Evolutionary conservation across 2,888 invertebrate genomes (phyloP), one percentile per base, ranked within the genome.

Genomic region (Eristalinus sepulchralis): DNA sequence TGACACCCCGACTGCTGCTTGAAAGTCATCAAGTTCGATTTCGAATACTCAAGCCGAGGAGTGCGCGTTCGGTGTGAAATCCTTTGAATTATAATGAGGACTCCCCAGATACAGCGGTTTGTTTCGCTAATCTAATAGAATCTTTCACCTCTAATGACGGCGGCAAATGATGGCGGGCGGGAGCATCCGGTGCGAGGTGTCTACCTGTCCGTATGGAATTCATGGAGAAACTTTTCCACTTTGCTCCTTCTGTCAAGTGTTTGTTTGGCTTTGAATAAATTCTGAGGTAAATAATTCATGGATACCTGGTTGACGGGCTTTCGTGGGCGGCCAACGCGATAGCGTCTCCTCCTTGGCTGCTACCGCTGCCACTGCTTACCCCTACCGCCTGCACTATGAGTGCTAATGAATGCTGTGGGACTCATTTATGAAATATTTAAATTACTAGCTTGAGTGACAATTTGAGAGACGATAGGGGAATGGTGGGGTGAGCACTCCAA

Each of bases 251-350:
- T 53, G 47, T 36, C 24, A 60, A 66, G 64, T 75, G 59, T 70
- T 70, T 67, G 34, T 63, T 77, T 73, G 59, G 53, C 27, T 76
- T 67, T 85, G 85, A 82, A 85, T 85, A 82, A 85, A 82, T 85
- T 82, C 55, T 55, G 20, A 17, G 31, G 63, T 77, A 66, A 73
- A 73, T 73, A 82, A 85, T 85, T 85, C 82, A 85, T 82, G 82
- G 72, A 64, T 82, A 64, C 59, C 64, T 67, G 68, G 24, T 24
- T 57, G 57, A 57, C 57, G 13, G 57, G 57, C 24, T 27, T 57
- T 13, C 24, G 24, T 57, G 47, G 47, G 47, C 47, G 47, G 17
- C 47, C 47, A 47, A 17, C 3, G 47, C 47, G 17, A 47, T 8
- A 8, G 8, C 47, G 47, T 17, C 47, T 17, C 17, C 17, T 47